A percentile compares a stretch with the other conserved stretches of the same genome.
Evolutionary conservation across 2,888 invertebrate species (phyloP).

Genomic region (Toxonevra muliebris): DNA sequence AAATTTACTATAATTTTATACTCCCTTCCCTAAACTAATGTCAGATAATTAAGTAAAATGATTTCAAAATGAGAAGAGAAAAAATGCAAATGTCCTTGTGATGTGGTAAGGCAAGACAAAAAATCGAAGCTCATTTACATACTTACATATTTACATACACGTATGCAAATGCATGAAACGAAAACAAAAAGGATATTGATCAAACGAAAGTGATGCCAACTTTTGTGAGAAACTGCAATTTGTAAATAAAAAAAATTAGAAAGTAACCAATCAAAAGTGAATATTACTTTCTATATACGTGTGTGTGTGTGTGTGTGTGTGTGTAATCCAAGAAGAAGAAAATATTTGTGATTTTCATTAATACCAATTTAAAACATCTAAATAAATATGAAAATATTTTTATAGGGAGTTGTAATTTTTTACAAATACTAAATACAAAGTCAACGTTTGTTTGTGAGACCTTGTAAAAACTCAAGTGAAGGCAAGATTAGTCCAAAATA

Average conservation of each 20-base stretch:
- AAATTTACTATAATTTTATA: no score
- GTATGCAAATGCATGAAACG: neutral
- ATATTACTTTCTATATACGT: neutral
- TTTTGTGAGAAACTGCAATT: neutral
- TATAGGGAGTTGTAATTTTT: neutral
- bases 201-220: conserved; percentile 13
- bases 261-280: neutral
- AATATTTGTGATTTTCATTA: neutral
- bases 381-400: neutral
- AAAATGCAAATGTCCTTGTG: conserved; percentile 28
- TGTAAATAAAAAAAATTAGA: conserved; percentile 3
- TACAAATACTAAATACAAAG: no score
- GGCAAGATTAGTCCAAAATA: neutral
- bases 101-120: neutral
- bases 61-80: neutral
- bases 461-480: neutral
- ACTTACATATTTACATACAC: conserved; percentile 1
- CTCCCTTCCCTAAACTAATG: neutral
- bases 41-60: conserved; percentile 24
- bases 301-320: neutral
- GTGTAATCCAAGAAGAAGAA: neutral
- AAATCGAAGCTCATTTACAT: neutral
- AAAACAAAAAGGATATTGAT: conserved; percentile 18
- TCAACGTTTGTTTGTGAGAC: no score
- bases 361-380: neutral